Conservation (phyloP, 2,113 vertebrate species). For the Ondatra zibethicus region DNA sequence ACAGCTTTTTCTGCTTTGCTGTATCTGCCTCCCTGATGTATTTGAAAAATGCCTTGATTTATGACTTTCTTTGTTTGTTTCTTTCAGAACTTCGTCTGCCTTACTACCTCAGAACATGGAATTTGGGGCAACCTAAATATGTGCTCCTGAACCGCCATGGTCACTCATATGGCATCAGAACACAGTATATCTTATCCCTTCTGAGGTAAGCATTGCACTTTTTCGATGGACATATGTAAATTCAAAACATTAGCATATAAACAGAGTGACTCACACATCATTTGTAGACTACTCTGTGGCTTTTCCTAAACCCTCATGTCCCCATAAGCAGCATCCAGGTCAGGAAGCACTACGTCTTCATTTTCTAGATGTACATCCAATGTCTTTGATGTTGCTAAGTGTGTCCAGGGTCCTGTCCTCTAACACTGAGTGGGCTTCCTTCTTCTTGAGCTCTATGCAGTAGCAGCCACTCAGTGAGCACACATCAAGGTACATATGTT, state of each 20-base stretch:
- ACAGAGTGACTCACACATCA: not conserved
- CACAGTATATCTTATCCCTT: no score
- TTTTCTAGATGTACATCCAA: not conserved
- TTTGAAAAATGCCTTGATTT: not conserved
- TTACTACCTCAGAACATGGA: not conserved
- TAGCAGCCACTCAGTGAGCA: not conserved
- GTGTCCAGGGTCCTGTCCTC: not conserved
- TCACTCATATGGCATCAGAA: not conserved
- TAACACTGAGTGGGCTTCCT: not conserved
- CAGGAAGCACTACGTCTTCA: not conserved
- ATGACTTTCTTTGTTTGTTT: not conserved
- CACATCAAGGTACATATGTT: not conserved
- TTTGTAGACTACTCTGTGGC: no score
- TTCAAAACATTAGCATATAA: not conserved
- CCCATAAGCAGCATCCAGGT: not conserved
- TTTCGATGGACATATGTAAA: not conserved
- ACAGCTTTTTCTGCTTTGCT: not conserved
- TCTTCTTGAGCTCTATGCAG: not conserved
- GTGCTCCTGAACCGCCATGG: not conserved
- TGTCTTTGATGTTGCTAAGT: not conserved
- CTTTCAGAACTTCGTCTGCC: not conserved
- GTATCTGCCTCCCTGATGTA: not conserved
- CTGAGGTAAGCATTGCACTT: not conserved
- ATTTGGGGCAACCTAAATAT: not conserved
- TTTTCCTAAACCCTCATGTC: not conserved